phyloP scores from a whole-genome alignment of 2,113 vertebrate species.

The Chamaetylas fuelleborni region DNA sequence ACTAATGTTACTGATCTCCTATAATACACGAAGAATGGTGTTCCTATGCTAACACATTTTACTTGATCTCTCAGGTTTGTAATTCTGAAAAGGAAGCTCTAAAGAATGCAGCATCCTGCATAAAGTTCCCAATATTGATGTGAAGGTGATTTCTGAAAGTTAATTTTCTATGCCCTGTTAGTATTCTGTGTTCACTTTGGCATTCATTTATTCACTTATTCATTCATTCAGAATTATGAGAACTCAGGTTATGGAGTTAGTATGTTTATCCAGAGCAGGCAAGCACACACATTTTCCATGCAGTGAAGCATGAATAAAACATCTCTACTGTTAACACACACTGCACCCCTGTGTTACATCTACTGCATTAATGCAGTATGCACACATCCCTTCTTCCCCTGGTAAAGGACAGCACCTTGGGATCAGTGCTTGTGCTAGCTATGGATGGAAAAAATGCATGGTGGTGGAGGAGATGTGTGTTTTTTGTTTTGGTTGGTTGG shows the following conservation, averaged over 20 bases:
- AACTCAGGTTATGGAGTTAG: background rate
- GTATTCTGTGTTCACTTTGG: background rate
- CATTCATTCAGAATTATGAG: background rate
- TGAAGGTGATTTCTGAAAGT: background rate
- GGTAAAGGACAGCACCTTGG: background rate
- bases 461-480: background rate
- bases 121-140: background rate
- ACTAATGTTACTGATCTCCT: background rate
- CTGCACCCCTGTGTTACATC: background rate
- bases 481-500: background rate
- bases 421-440: background rate
- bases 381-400: background rate
- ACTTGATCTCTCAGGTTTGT: background rate
- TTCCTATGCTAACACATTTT: background rate
- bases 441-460: background rate
- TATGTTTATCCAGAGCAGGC: background rate
- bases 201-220: background rate
- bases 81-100: background rate
- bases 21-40: background rate
- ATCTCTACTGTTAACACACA: rapidly evolving
- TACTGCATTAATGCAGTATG: background rate
- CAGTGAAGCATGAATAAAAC: background rate
- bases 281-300: background rate
- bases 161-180: background rate
- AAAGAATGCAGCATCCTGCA: background rate